phyloP scores from a whole-genome alignment of 2,113 vertebrate genomes.

The Callospermophilus lateralis region DNA sequence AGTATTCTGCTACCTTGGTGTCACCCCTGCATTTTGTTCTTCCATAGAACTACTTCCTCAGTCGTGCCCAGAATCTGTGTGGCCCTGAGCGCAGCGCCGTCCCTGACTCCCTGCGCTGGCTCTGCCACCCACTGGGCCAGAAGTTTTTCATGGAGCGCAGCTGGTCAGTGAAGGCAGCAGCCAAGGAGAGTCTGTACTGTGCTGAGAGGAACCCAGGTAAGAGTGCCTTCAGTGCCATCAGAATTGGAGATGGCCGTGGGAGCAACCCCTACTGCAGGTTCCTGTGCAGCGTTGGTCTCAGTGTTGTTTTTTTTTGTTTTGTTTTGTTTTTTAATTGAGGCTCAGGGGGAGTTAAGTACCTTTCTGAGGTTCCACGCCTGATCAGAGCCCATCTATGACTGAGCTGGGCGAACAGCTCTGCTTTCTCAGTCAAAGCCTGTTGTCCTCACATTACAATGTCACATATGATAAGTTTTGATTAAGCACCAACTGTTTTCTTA shows the following conservation, averaged over 20 bases:
- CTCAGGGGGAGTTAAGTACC: background rate
- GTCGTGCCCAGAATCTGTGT: constrained; percentile 92
- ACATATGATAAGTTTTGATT: background rate
- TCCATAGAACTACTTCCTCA: constrained; percentile 94
- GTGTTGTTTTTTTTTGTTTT: too few relatives aligned
- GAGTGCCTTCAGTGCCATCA: background rate
- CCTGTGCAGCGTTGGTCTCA: background rate
- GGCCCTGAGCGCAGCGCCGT: constrained; percentile 90
- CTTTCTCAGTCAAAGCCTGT: background rate
- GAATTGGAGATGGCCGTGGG: background rate
- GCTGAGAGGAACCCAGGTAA: constrained; percentile 94
- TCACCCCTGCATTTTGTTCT: constrained; percentile 49
- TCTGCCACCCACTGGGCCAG: constrained; percentile 96
- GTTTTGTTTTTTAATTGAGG: background rate
- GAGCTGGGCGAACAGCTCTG: background rate
- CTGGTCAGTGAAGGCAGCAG: constrained; percentile 94
- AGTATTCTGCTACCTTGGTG: background rate
- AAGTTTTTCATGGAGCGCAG: constrained; percentile 97
- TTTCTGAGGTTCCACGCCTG: background rate
- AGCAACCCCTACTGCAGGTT: background rate
- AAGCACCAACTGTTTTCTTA: background rate
- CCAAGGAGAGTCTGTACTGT: constrained; percentile 93
- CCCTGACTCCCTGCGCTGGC: constrained; percentile 95
- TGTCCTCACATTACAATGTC: background rate
- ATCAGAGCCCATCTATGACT: background rate